Evolutionary conservation across 2,888 invertebrate species (phyloP).

Genomic region (Drosophila histrio): DNA sequence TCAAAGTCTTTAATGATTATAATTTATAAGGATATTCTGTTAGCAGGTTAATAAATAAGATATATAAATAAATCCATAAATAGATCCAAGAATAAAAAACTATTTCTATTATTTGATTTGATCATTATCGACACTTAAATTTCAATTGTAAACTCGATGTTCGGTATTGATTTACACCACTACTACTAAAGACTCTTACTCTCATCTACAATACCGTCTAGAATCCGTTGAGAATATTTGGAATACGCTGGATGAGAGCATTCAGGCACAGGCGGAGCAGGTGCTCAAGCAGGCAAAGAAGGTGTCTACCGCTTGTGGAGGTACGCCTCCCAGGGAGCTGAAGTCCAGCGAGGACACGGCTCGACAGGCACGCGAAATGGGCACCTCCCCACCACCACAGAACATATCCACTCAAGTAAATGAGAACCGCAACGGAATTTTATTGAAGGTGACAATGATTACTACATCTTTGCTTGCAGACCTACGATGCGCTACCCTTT

Average conservation of each 20-base stretch:
- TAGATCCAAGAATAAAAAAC: no score
- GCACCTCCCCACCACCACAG: constrained; percentile 94
- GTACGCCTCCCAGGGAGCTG: constrained; percentile 86
- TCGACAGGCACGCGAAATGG: constrained; percentile 86
- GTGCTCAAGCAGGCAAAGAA: constrained; percentile 74
- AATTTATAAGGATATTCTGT: no score
- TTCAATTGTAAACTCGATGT: no score
- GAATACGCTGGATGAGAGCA: constrained; percentile 83
- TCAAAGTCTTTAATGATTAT: no score
- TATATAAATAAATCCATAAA: no score
- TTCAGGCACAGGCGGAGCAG: constrained; percentile 81
- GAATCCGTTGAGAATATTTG: constrained; percentile 83
- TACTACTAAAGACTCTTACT: constrained; percentile 42
- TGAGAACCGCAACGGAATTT: not conserved
- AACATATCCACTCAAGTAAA: constrained; percentile 93
- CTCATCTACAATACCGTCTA: constrained; percentile 60
- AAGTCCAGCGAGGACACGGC: constrained; percentile 78
- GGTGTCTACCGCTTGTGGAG: constrained; percentile 87
- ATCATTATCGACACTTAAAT: no score
- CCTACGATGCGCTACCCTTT: constrained; percentile 85
- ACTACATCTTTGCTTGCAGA: constrained; percentile 81
- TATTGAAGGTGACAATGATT: not conserved
- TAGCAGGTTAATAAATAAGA: no score
- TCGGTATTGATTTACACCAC: no score
- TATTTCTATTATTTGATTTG: no score